Evolutionary conservation across 2,113 vertebrate genomes (phyloP).

Genomic region (Erythrolamprus reginae): DNA sequence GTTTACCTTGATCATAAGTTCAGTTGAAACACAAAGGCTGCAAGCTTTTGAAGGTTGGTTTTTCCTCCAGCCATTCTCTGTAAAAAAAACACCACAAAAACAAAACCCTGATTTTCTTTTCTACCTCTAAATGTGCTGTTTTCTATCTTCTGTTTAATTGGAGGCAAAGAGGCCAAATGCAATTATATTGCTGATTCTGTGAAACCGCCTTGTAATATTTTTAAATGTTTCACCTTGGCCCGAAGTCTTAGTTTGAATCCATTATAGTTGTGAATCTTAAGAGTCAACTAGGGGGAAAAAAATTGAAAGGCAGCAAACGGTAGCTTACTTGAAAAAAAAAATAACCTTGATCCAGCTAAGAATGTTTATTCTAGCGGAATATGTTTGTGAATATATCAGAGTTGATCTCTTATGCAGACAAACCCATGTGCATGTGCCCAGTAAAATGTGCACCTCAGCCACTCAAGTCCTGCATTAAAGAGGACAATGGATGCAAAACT

Average conservation of each 20-base stretch:
- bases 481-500: background rate
- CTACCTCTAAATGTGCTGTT: background rate
- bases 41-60: background rate
- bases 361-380: background rate
- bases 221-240: background rate
- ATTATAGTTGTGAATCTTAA: background rate
- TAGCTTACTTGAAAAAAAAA: background rate
- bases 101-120: background rate
- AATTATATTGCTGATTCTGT: conserved; percentile 1
- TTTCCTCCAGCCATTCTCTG: background rate
- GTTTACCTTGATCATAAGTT: background rate
- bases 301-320: background rate
- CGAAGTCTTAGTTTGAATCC: background rate
- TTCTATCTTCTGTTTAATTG: background rate
- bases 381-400: background rate
- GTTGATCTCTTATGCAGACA: background rate
- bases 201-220: background rate
- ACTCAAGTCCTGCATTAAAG: background rate
- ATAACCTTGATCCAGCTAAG: background rate
- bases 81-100: background rate
- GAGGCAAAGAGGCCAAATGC: background rate
- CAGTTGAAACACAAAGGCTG: background rate
- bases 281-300: background rate
- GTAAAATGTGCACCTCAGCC: no score
- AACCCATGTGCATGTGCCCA: background rate